A percentile compares a stretch with the other conserved stretches of the same genome.
These are phyloP conservation scores for Spea bombifrons DNA, from an alignment of 2,113 vertebrate genomes.

Conservation along the genomic window DNA sequence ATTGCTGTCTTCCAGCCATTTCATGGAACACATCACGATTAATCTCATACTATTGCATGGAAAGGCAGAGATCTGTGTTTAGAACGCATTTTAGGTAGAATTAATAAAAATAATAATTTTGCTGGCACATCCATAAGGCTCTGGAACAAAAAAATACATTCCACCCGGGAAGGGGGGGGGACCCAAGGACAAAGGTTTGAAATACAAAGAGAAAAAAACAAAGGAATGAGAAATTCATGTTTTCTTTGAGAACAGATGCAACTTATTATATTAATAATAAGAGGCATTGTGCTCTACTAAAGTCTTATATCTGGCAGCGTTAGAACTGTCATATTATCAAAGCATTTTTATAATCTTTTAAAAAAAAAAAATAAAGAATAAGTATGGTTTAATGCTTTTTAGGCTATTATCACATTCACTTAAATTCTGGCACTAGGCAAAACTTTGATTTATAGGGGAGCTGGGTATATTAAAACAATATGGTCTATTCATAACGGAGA, in stretches of 20 bases:
- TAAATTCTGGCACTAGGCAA: constrained; percentile 26
- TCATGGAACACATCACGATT: constrained; percentile 19
- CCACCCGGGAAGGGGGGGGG: background rate
- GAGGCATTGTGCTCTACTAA: constrained; percentile 20
- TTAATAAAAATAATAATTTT: constrained; percentile 5
- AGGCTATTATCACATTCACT: constrained; percentile 34
- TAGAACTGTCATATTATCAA: constrained; percentile 36
- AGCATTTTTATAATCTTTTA: constrained; percentile 30
- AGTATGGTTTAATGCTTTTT: constrained; percentile 30
- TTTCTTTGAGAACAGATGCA: constrained; percentile 40
- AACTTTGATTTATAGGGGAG: constrained; percentile 14
- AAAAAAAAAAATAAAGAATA: constrained; percentile 36
- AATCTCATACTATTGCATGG: constrained; percentile 3
- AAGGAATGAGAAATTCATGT: constrained; percentile 35
- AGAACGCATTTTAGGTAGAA: constrained; percentile 28
- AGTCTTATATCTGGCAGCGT: constrained; percentile 17
- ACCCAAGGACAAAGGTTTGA: constrained; percentile 29
- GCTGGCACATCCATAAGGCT: constrained; percentile 17
- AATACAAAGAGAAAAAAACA: constrained; percentile 22
- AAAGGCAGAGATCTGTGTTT: constrained; percentile 40
- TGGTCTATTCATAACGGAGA: constrained; percentile 13
- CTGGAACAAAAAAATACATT: constrained; percentile 31
- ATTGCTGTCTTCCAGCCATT: constrained; percentile 29
- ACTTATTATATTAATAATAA: constrained; percentile 42
- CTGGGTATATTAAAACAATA: constrained; percentile 30